Evolutionary conservation across 2,888 invertebrate species (phyloP), one percentile per base, ranked within the genome.

Genomic region (Lypha dubia): DNA sequence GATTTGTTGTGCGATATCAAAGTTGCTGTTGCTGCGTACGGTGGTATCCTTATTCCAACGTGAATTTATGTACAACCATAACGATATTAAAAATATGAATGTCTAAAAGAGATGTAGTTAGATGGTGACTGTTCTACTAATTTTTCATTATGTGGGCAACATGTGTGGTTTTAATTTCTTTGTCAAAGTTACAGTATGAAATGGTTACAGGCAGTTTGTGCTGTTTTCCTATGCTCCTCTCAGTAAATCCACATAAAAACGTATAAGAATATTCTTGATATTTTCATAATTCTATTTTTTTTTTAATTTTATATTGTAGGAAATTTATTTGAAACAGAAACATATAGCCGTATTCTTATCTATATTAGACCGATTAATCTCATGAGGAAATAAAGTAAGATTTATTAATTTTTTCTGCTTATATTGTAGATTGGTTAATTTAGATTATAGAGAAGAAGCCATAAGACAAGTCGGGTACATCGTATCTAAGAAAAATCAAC

Each of bases 81-180:
- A 35, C 46, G 22, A 41, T 41, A 60, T 38, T 38, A 22, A 62
- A 22, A 13, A 46, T 38, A 51, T 28, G 46, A 76, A 76, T 41
- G 11, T 38, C 49, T 41, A 53, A 74, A 51, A 9, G 20, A 68
- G 53, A 20, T 22, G 62, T 49, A 79, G 60, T 41, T 60, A 24
- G 53, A 82, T 80, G 86, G 83, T 86, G 51, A 80, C 77, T 79
- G 73, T 86, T 87, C 85, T 88, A 89, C 89, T 90, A 89, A 90
- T 90, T 90, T 90, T 88, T 88, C 89, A 89, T 89, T 88, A 89
- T 88, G 88, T 87, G 88, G 88, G 89, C 88, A 90, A 90, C 90
- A 90, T 90, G 90, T 90, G 90, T 87, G 90, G 90, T 90, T 90
- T 90, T 90, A 89, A 90, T 90, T 90, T 87, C 86, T 89, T 88